Evolutionary conservation across 2,113 vertebrate genomes (phyloP).

Genomic region (Elephantulus edwardii): DNA sequence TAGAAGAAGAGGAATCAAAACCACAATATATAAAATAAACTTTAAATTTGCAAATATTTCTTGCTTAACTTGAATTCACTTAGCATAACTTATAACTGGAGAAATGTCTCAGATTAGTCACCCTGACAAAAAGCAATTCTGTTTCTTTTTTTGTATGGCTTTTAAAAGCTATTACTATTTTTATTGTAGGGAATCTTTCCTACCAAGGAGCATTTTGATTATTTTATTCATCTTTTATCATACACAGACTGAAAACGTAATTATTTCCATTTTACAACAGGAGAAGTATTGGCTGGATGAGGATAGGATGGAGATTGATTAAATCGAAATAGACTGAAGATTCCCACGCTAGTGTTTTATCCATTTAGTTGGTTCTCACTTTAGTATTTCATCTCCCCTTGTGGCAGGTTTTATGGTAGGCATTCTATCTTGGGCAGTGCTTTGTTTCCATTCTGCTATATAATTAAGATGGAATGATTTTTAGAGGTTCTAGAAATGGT

Average conservation of each 20-base stretch:
- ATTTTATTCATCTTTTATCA: conserved; percentile 34
- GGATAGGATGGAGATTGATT: not conserved
- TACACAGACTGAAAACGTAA: conserved; percentile 32
- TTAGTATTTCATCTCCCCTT: conserved; percentile 5
- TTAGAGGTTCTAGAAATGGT: conserved; percentile 14
- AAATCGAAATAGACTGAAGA: conserved; percentile 18
- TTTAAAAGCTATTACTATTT: not conserved
- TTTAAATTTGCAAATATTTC: not conserved
- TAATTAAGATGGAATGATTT: conserved; percentile 69
- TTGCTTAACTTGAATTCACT: conserved; percentile 37
- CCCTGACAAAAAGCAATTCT: not conserved
- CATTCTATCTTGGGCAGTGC: conserved; percentile 31
- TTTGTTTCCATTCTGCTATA: conserved; percentile 45
- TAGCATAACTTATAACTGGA: not conserved
- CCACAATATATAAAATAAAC: not conserved
- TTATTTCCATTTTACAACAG: conserved; percentile 25
- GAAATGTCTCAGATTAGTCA: conserved; percentile 17
- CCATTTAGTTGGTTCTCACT: not conserved
- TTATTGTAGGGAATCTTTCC: not conserved
- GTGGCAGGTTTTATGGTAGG: conserved; percentile 27
- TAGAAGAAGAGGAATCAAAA: not conserved
- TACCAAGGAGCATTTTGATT: not conserved
- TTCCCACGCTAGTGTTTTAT: conserved; percentile 2
- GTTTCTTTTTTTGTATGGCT: not conserved
- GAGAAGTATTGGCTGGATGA: not conserved